These are phyloP conservation scores for Fistularia tabacaria DNA, from an alignment of 2,797 vertebrate genomes.

Conservation along the genomic window DNA sequence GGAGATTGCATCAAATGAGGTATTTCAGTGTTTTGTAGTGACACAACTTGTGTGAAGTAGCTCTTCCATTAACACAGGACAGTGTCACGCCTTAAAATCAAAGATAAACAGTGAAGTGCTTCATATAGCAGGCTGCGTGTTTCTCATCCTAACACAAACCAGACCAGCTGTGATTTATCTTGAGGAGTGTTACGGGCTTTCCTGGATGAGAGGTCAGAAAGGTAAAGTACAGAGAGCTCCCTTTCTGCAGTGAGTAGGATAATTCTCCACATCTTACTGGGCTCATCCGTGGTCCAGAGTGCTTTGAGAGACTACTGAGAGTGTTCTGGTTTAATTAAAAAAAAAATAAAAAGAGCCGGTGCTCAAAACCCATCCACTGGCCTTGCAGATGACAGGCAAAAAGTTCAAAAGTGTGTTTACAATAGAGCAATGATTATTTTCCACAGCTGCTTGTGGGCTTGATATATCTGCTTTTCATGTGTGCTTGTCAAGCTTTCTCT, in stretches of 20 bases:
- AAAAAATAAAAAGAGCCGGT: constrained; percentile 30
- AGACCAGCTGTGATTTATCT: constrained; percentile 67
- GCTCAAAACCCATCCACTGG: constrained; percentile 19
- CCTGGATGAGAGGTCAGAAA: constrained; percentile 59
- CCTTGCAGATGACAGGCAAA: constrained; percentile 17
- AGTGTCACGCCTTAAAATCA: constrained; percentile 23
- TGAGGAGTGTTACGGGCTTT: constrained; percentile 38
- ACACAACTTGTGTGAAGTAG: constrained; percentile 7
- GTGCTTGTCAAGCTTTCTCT: constrained; percentile 32
- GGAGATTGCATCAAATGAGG: neutral
- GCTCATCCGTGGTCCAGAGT: constrained; percentile 14
- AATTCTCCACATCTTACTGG: constrained; percentile 37
- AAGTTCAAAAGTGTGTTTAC: constrained; percentile 45
- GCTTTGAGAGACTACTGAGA: constrained; percentile 26
- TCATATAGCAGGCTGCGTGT: constrained; percentile 22
- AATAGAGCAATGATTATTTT: constrained; percentile 40
- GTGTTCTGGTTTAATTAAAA: constrained; percentile 38
- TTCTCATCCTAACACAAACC: constrained; percentile 60
- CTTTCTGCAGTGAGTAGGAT: constrained; percentile 17
- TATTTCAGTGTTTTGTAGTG: constrained; percentile 1
- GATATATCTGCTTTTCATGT: constrained; percentile 29
- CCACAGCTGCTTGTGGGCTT: constrained; percentile 31
- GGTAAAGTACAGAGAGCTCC: constrained; percentile 33
- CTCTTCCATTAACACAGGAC: constrained; percentile 12
- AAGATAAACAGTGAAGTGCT: constrained; percentile 53